These are phyloP conservation scores for Dipodomys ordii DNA, from an alignment of 2,113 vertebrate genomes.

Conservation along the genomic window DNA sequence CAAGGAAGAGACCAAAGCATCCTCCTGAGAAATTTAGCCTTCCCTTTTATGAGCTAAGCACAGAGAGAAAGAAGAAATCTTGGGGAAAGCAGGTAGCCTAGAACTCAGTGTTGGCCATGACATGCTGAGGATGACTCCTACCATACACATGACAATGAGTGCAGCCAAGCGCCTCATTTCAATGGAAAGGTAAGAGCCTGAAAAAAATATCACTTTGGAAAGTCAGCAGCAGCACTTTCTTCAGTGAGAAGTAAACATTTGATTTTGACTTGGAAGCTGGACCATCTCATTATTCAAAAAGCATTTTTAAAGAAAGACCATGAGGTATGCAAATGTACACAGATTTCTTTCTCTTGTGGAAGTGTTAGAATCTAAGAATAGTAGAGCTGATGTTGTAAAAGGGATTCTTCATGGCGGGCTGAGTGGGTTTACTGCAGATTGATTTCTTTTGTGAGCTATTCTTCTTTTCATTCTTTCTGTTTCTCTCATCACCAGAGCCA, in stretches of 20 bases:
- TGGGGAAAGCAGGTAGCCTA: neutral
- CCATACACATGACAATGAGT: neutral
- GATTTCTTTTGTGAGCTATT: neutral
- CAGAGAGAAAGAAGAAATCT: neutral
- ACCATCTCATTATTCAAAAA: neutral
- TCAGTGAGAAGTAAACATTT: constrained; percentile 14
- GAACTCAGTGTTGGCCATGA: neutral
- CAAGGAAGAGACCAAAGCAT: neutral
- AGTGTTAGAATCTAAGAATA: constrained; percentile 64
- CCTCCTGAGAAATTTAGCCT: neutral
- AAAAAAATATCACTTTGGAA: neutral
- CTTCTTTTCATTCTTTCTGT: no score
- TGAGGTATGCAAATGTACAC: constrained; percentile 36
- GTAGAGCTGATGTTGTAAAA: neutral
- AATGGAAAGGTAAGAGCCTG: neutral
- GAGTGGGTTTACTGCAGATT: neutral
- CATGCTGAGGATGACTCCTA: neutral
- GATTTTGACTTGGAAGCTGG: neutral
- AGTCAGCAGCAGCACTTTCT: neutral
- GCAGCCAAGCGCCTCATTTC: neutral
- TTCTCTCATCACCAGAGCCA: no score
- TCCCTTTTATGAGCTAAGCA: neutral
- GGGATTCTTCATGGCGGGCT: neutral
- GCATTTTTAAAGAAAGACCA: neutral
- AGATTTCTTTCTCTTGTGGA: constrained; percentile 34